Evolutionary conservation across 2,113 vertebrate species (phyloP), one percentile per base, ranked within the genome.

Genomic region (Vicugna pacos): DNA sequence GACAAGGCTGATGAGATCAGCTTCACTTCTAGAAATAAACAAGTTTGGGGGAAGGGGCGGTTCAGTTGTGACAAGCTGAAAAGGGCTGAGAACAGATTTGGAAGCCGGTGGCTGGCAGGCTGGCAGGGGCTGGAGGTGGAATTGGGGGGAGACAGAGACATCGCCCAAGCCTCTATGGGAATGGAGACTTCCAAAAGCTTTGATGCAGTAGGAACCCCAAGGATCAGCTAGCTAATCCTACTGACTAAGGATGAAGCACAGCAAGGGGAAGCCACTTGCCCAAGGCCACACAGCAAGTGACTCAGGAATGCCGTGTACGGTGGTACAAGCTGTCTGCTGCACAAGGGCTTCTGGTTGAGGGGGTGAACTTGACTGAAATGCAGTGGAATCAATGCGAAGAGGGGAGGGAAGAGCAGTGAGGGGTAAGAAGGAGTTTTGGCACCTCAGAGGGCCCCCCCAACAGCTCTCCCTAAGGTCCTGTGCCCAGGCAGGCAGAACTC

Each of bases 21-120:
- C 92, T 95, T 95, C 60, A 17, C 94, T 97, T 46, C 65, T 58
- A 94, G 96, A 95, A 97, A 96, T 94, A 97, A 97, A 97, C 97
- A 98, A 94, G 89, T 38, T 26, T 3, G 12, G 28, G 24, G 60
- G 28, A 3, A 11, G 56, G 62, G 10, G 69, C 16, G 46, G 38
- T 46, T 67, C 67, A 52, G 77, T 67, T 62, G 90, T 60, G 73
- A 96, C 77, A 20, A 24, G 52, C 83, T 65, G 62, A 32, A 91
- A 77, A 72, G 58, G 64, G 38, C 62, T 93, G 80, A 91, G 86
- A 89, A 93, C 1, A 30, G 48, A 77, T 93, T 85, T 84, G 35
- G 94, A 93, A 96, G 91, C 64, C 48, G 30, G 75, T 48, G n/a
- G 50, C 89, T 95, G 88, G 85, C 91, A 93, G 56, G 32, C 38